Base-by-base conservation (phyloP, 2,888 invertebrate genomes). In the Dryocosmus kuriphilus region DNA sequence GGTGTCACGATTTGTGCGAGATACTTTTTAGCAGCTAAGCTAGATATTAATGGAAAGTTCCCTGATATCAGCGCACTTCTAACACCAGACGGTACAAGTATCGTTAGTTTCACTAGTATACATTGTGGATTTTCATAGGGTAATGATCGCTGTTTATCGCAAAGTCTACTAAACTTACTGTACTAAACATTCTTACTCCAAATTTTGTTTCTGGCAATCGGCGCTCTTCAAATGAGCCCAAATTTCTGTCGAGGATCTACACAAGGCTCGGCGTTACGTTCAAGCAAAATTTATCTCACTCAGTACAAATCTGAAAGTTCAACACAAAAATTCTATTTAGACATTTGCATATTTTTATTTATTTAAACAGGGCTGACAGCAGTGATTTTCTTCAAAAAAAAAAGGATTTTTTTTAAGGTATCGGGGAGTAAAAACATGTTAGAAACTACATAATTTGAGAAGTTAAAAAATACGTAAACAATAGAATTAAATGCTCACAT, bases 91-190 rank as follows among this genome's bases (percentile, higher is more conserved):
- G 88, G 87, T 90, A 90, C 89, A 90, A 90, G 90, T 87, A 90
- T 88, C 89, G 88, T 89, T 89, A 89, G 86, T 89, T 85, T 86
- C 85, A 87, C 86, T 89, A 89, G 89, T 87, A 89, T 89, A 90
- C 88, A 87, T 87, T 84, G 87, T 88, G 85, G 82, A 88, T 89
- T 88, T 86, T 79, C 62, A 80, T 86, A 86, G 82, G 87, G 86
- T 81, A 83, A 85, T 81, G 84, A 85, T 85, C 85, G 82, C 86
- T 83, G 82, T 83, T 86, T 84, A 77, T 80, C 85, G 86, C 84
- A 85, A 88, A 86, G 82, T 85, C 71, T 87, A 88, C 86, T 85
- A 81, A 87, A 88, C 88, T 88, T 89, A 89, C 82, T 77, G 85
- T 57, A 77, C 88, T 88, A 88, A 84, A 85, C 79, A 80, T 83